phyloP scores from a whole-genome alignment of 2,113 vertebrate genomes.

The Steatornis caripensis region DNA sequence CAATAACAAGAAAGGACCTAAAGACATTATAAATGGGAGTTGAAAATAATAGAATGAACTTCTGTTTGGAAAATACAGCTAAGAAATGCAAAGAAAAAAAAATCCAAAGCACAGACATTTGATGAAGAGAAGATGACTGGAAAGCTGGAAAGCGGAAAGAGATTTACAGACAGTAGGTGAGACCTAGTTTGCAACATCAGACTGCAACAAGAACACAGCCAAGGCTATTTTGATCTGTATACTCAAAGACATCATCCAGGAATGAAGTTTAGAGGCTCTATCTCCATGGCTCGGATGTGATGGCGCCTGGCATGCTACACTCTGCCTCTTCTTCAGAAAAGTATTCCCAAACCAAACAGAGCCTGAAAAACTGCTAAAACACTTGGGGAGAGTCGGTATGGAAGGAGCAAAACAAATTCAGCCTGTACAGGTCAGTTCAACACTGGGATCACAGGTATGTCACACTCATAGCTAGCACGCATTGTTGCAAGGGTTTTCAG shows the following conservation, averaged over 20 bases:
- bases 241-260: background rate
- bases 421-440: background rate
- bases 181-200: background rate
- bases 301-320: background rate
- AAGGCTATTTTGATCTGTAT: slow-evolving; percentile 1
- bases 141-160: background rate
- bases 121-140: background rate
- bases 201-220: background rate
- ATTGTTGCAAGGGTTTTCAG: background rate
- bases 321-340: slow-evolving; percentile 10
- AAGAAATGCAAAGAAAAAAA: background rate
- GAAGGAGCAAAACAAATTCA: background rate
- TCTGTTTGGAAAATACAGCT: slow-evolving; percentile 9
- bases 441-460: background rate
- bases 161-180: slow-evolving; percentile 22
- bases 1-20: background rate
- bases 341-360: background rate
- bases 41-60: background rate
- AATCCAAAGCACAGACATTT: background rate
- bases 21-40: background rate
- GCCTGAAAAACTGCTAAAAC: background rate
- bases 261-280: background rate
- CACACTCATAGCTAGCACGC: background rate
- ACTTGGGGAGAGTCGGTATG: background rate
- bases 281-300: background rate